phyloP scores from a whole-genome alignment of 2,797 vertebrate genomes.

The Muscicapa striata region DNA sequence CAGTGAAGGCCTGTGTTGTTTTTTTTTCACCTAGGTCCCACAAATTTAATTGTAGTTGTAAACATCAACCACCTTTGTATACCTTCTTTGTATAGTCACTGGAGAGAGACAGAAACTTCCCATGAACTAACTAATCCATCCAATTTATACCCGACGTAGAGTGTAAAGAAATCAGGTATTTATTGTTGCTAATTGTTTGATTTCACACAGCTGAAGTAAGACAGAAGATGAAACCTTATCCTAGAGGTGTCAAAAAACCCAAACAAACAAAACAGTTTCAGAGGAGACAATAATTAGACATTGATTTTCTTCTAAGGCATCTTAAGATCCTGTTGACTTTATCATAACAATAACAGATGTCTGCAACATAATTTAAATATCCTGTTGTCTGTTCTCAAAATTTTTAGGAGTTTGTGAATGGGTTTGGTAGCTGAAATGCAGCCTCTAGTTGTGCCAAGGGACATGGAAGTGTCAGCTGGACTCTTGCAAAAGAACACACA shows the following conservation, averaged over 20 bases:
- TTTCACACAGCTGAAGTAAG: not conserved
- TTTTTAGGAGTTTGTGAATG: not conserved
- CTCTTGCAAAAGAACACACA: not conserved
- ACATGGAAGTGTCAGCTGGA: not conserved
- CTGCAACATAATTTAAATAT: not conserved
- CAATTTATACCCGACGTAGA: not conserved
- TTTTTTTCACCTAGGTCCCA: not conserved
- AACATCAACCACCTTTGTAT: not conserved
- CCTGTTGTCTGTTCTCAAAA: not conserved
- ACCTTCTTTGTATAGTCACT: not conserved
- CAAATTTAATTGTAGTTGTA: not conserved
- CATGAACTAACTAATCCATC: not conserved
- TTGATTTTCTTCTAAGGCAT: not conserved
- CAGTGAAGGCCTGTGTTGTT: not conserved
- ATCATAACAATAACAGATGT: not conserved
- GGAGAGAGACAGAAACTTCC: not conserved
- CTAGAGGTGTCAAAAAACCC: not conserved
- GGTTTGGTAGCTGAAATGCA: not conserved
- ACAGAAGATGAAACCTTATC: not conserved
- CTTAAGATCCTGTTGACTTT: not conserved
- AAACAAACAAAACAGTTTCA: not conserved
- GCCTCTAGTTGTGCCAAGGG: not conserved
- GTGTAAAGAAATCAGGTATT: not conserved
- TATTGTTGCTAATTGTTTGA: not conserved
- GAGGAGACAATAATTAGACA: not conserved